These are phyloP conservation scores for Ctena decussata DNA, from an alignment of 2,888 invertebrate species.

Conservation along the genomic window DNA sequence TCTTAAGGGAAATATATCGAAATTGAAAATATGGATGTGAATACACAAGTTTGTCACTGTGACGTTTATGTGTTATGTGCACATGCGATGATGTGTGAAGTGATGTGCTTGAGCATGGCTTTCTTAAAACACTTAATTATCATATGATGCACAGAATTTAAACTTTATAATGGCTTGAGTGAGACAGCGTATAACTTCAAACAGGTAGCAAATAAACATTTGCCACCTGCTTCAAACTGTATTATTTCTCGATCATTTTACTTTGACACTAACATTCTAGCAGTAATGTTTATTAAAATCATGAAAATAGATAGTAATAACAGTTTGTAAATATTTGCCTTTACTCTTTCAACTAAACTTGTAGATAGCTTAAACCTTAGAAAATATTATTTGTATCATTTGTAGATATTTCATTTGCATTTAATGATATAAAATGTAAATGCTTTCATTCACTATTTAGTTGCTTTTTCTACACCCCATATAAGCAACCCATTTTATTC, in stretches of 20 bases:
- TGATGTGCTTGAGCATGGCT: conserved; percentile 1
- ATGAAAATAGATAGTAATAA: neutral
- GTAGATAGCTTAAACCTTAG: neutral
- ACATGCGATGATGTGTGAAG: neutral
- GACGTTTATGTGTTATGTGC: neutral
- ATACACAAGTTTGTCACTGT: neutral
- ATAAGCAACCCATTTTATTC: no score
- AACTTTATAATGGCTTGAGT: neutral
- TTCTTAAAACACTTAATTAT: neutral
- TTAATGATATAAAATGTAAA: neutral
- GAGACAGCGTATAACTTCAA: no score
- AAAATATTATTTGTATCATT: neutral
- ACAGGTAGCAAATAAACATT: no score
- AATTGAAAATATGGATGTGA: no score
- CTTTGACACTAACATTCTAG: neutral
- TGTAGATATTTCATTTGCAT: neutral
- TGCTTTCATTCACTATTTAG: neutral
- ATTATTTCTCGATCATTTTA: no score
- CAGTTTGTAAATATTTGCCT: neutral
- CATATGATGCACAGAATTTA: neutral
- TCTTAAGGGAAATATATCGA: no score
- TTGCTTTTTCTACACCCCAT: neutral
- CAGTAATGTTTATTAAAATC: neutral
- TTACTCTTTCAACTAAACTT: neutral
- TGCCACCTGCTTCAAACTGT: no score